These are phyloP conservation scores for Leptopilina drosophilae DNA, from an alignment of 2,888 invertebrate species.

Conservation along the genomic window DNA sequence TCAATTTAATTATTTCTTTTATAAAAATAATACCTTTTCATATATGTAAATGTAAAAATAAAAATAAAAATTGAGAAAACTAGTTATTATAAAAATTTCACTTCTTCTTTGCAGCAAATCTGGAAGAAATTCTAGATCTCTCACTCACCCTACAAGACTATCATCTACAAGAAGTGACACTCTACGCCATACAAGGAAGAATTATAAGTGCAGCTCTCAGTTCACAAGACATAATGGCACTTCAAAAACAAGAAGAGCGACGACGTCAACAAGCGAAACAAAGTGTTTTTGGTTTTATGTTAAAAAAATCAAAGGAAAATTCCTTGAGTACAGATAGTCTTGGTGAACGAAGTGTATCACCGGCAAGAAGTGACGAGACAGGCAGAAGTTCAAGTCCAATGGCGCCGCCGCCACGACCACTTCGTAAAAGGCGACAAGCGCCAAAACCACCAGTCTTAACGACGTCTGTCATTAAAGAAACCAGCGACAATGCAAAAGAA, in stretches of 20 bases:
- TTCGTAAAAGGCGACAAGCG: conserved; percentile 80
- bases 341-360: conserved; percentile 79
- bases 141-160: conserved; percentile 81
- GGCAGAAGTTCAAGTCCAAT: conserved; percentile 56
- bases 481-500: conserved; percentile 61
- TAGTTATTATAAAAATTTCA: background rate
- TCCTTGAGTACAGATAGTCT: conserved; percentile 78
- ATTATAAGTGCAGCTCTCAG: conserved; percentile 76
- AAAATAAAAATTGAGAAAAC: too few relatives aligned
- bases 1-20: background rate
- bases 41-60: too few relatives aligned
- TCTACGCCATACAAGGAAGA: conserved; percentile 78
- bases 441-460: conserved; percentile 79
- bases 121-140: conserved; percentile 81
- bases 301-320: conserved; percentile 77
- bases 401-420: conserved; percentile 77
- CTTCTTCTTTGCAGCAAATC: conserved; percentile 75
- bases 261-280: conserved; percentile 77
- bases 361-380: conserved; percentile 81
- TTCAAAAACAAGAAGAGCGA: conserved; percentile 80
- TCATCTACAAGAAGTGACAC: conserved; percentile 82
- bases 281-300: conserved; percentile 79
- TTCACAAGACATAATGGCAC: conserved; percentile 80
- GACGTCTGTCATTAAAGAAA: conserved; percentile 46
- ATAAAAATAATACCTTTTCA: too few relatives aligned